Percentiles rank a stretch among this genome's conserved stretches.
Conservation (phyloP, 2,113 vertebrate genomes). For the Lophura nycthemera region DNA sequence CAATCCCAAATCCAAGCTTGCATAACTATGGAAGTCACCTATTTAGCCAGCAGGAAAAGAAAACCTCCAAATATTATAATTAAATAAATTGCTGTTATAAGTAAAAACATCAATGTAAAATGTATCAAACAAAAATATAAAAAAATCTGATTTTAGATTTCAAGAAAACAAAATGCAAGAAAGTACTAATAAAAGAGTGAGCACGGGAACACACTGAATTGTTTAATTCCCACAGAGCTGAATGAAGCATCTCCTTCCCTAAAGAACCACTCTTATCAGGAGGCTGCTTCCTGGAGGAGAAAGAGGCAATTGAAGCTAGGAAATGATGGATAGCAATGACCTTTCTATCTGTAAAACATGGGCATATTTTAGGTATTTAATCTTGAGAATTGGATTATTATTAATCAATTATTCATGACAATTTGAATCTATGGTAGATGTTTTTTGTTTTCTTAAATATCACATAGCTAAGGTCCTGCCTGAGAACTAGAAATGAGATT, state of each 20-base stretch:
- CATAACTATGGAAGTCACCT: neutral
- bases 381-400: constrained; percentile 71
- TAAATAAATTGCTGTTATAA: neutral
- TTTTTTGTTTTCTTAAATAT: constrained; percentile 77
- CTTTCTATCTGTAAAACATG: constrained; percentile 65
- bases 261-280: constrained; percentile 18
- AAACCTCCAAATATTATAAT: neutral
- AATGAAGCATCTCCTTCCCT: constrained; percentile 20
- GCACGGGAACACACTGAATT: neutral
- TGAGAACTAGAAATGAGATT: constrained; percentile 69
- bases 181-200: neutral
- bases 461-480: constrained; percentile 73
- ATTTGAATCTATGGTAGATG: constrained; percentile 75
- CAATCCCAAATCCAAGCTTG: neutral
- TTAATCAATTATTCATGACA: constrained; percentile 82
- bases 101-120: neutral
- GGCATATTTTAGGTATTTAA: constrained; percentile 76
- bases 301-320: constrained; percentile 52
- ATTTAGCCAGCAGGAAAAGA: neutral
- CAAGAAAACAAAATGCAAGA: neutral
- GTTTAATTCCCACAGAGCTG: neutral
- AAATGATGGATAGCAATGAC: constrained; percentile 69
- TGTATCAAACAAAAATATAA: neutral
- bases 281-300: constrained; percentile 26
- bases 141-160: neutral